phyloP scores from a whole-genome alignment of 2,888 invertebrate genomes.

The Hirtodrosophila alboralis region DNA sequence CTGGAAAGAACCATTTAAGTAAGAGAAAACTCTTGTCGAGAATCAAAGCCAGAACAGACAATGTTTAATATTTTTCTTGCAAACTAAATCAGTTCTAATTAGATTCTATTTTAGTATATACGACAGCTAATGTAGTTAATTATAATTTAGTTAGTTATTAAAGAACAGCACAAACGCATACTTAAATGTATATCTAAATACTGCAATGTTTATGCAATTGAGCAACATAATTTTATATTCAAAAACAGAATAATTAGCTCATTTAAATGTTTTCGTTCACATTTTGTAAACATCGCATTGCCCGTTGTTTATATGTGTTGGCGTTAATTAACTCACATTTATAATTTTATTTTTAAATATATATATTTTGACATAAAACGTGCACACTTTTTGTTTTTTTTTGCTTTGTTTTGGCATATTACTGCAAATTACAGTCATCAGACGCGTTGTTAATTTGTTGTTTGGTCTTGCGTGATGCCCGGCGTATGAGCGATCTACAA shows the following conservation, averaged over 20 bases:
- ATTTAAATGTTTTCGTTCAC: constrained; percentile 10
- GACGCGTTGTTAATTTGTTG: constrained; percentile 90
- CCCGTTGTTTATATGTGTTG: too few relatives aligned
- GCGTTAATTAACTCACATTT: constrained; percentile 21
- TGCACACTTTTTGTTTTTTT: not conserved
- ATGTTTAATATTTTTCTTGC: too few relatives aligned
- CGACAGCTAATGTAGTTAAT: constrained; percentile 3
- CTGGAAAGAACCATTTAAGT: too few relatives aligned
- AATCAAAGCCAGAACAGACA: too few relatives aligned
- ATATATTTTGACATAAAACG: not conserved
- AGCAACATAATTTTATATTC: constrained; percentile 47
- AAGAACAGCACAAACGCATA: constrained; percentile 9
- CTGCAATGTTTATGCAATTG: constrained; percentile 32
- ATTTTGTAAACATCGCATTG: not conserved
- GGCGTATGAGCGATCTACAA: constrained; percentile 91
- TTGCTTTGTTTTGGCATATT: constrained; percentile 81
- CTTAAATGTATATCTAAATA: too few relatives aligned
- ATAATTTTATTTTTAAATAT: constrained; percentile 11
- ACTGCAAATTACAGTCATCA: constrained; percentile 90
- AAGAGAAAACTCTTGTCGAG: not conserved
- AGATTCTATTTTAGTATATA: not conserved
- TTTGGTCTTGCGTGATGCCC: constrained; percentile 91
- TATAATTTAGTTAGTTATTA: constrained; percentile 8
- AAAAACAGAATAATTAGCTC: constrained; percentile 32
- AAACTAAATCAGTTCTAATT: too few relatives aligned